These are phyloP conservation scores for Asteroscopus sphinx DNA, from an alignment of 2,888 invertebrate genomes.

Conservation along the genomic window DNA sequence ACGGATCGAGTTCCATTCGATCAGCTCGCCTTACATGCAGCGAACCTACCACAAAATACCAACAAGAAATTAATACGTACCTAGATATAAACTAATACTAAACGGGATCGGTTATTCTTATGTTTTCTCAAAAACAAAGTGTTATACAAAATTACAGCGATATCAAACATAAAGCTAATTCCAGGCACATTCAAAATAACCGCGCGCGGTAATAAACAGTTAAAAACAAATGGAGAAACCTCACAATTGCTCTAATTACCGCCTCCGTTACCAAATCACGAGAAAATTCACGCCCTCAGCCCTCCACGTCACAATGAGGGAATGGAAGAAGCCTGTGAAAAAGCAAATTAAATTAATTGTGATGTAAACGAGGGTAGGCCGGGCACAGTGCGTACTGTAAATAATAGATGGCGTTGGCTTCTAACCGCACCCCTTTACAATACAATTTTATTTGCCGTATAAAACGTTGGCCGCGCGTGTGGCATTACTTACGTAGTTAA, in stretches of 20 bases:
- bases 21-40: conserved; percentile 63
- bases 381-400: conserved; percentile 78
- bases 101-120: conserved; percentile 16
- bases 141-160: conserved; percentile 56
- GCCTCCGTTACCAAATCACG: conserved; percentile 86
- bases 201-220: conserved; percentile 79
- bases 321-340: conserved; percentile 88
- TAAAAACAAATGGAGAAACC: conserved; percentile 85
- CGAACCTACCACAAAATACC: conserved; percentile 23
- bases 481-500: conserved; percentile 63
- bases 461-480: conserved; percentile 60
- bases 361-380: conserved; percentile 87
- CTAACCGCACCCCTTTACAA: conserved; percentile 76
- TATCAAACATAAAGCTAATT: conserved; percentile 70
- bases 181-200: conserved; percentile 73
- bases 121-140: conserved; percentile 45
- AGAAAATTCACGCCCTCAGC: conserved; percentile 86
- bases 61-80: conserved; percentile 21
- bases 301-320: conserved; percentile 84
- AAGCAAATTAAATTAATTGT: conserved; percentile 89
- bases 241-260: conserved; percentile 87
- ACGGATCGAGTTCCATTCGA: conserved; percentile 69
- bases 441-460: conserved; percentile 72
- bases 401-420: conserved; percentile 80
- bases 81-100: conserved; percentile 5